A percentile compares a stretch with the other conserved stretches of the same genome.
Evolutionary conservation across 2,888 invertebrate species (phyloP).

Genomic region (Meteorus cinctellus): DNA sequence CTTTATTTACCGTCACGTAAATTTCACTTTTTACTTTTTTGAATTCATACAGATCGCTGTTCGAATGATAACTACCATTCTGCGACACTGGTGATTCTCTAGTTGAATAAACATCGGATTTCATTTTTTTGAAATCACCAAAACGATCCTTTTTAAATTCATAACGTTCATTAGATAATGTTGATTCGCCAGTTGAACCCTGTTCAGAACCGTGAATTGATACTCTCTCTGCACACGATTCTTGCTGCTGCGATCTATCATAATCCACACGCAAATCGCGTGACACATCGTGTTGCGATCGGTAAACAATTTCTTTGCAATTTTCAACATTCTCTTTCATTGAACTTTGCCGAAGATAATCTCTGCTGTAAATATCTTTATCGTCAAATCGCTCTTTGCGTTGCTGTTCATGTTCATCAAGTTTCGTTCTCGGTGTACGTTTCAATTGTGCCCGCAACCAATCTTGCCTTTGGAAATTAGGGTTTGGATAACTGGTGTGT

Average conservation of each 20-base stretch:
- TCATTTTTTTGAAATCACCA: conserved; percentile 68
- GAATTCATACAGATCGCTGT: conserved; percentile 61
- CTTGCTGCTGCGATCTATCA: conserved; percentile 58
- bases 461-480: conserved; percentile 75
- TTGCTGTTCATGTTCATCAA: conserved; percentile 65
- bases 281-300: conserved; percentile 57
- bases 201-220: conserved; percentile 65
- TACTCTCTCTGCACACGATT: conserved; percentile 60
- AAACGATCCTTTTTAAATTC: conserved; percentile 67
- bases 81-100: conserved; percentile 68
- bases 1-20: conserved; percentile 59
- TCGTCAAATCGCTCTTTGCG: conserved; percentile 65
- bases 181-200: conserved; percentile 59
- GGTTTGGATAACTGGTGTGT: conserved; percentile 47
- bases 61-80: conserved; percentile 65
- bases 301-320: conserved; percentile 62
- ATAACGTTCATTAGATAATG: conserved; percentile 58
- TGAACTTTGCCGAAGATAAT: conserved; percentile 64
- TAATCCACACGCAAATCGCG: conserved; percentile 58
- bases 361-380: conserved; percentile 64
- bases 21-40: conserved; percentile 68
- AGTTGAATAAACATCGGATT: conserved; percentile 66
- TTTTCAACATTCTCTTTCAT: conserved; percentile 69
- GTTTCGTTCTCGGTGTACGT: conserved; percentile 67
- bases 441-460: conserved; percentile 74